Percentiles rank a stretch among this genome's conserved stretches.
These are phyloP conservation scores for Arrhamphus sclerolepis DNA, from an alignment of 2,797 vertebrate species.

Conservation along the genomic window DNA sequence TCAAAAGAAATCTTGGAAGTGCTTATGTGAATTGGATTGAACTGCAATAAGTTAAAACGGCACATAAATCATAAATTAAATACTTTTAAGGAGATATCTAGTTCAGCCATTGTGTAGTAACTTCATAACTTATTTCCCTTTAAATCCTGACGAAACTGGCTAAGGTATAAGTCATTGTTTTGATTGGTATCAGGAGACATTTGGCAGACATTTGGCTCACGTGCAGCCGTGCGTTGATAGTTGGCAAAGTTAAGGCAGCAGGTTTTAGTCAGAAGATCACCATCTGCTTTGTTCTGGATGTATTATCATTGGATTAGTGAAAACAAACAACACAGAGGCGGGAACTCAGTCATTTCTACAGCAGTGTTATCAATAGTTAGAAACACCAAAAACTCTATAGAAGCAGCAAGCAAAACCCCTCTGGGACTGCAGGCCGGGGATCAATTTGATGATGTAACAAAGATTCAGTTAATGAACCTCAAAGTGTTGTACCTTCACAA, in stretches of 20 bases:
- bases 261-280: constrained; percentile 62
- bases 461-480: not conserved
- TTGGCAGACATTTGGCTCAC: constrained; percentile 51
- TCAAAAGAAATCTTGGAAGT: not conserved
- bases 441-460: constrained; percentile 7
- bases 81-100: not conserved
- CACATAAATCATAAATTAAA: not conserved
- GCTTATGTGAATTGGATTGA: not conserved
- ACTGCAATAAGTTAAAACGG: not conserved
- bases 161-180: not conserved
- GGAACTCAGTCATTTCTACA: constrained; percentile 31
- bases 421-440: not conserved
- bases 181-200: constrained; percentile 25
- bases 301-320: constrained; percentile 47
- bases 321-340: constrained; percentile 22
- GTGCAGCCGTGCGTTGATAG: constrained; percentile 11
- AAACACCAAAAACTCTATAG: not conserved
- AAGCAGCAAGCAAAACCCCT: not conserved
- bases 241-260: constrained; percentile 49
- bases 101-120: not conserved
- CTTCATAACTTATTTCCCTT: not conserved
- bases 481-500: no score
- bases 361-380: not conserved
- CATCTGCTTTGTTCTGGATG: constrained; percentile 69
- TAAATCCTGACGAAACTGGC: constrained; percentile 7